Percentiles rank a stretch among this genome's conserved stretches.
Evolutionary conservation across 2,888 invertebrate genomes (phyloP).

Genomic region (Andrena hattorfiana): DNA sequence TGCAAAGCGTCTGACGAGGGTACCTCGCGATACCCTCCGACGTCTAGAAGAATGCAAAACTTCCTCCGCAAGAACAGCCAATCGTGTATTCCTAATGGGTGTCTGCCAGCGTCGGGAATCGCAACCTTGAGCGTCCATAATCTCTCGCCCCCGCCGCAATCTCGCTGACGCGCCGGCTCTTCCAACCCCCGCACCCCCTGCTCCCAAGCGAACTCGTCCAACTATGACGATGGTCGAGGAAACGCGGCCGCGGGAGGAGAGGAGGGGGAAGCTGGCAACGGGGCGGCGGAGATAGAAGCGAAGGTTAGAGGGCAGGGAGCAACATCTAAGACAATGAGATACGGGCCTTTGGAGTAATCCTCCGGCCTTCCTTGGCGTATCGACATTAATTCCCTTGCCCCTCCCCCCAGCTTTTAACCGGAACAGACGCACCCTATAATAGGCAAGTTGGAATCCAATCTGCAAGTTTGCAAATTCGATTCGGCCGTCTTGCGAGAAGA

Average conservation of each 20-base stretch:
- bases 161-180: constrained; percentile 19
- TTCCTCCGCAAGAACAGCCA: no score
- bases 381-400: constrained; percentile 85
- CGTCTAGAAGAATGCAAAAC: not conserved
- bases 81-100: no score
- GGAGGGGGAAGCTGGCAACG: not conserved
- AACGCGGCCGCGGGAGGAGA: constrained; percentile 16
- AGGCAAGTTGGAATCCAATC: constrained; percentile 85
- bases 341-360: constrained; percentile 82
- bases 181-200: not conserved
- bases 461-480: constrained; percentile 85
- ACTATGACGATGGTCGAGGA: constrained; percentile 56
- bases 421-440: constrained; percentile 85
- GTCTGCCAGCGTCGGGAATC: no score
- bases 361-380: constrained; percentile 83
- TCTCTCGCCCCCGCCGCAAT: constrained; percentile 22
- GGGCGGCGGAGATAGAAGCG: constrained; percentile 26
- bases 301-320: constrained; percentile 62
- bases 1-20: not conserved
- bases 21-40: not conserved
- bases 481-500: constrained; percentile 82
- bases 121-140: constrained; percentile 12
- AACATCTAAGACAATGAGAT: constrained; percentile 80
- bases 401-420: constrained; percentile 84
- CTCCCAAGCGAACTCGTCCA: constrained; percentile 45